Evolutionary conservation across 2,888 invertebrate species (phyloP), one percentile per base, ranked within the genome.

Genomic region (Zygothrica quintamaculata): DNA sequence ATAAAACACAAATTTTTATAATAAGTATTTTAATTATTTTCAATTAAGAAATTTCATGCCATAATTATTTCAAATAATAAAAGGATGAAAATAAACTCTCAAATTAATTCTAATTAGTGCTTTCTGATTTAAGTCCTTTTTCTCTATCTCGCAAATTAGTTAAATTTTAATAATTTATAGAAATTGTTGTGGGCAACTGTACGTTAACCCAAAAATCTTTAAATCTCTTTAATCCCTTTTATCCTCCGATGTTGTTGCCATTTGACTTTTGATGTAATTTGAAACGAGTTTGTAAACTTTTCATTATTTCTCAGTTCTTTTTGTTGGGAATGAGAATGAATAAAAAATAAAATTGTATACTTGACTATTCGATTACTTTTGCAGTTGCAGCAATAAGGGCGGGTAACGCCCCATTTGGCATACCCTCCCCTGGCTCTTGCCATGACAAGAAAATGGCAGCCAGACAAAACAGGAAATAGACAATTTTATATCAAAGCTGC

Each of bases 381-480:
- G 33, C 37, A 67, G 39, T 46, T 46, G 33, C n/a, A n/a, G n/a
- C n/a, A 12, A n/a, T 29, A 5, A 25, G 37, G 12, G 11, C 4
- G 62, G 33, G 37, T 29, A 37, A 11, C 36, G 25, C 50, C 40
- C 39, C 47, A n/a, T n/a, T n/a, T n/a, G n/a, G n/a, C n/a, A n/a
- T n/a, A n/a, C n/a, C n/a, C n/a, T n/a, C n/a, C 25, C 26, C 12
- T 7, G 13, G 6, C 11, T 13, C 9, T 40, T 18, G 37, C 1
- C 42, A 40, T 53, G 69, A 36, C 68, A 73, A 68, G 52, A 3
- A 26, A n/a, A n/a, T n/a, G 7, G 40, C 62, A 36, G 58, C 47
- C 77, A 80, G 84, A 73, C 84, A 65, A 60, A 57, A 66, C 82
- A 78, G 80, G 80, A 81, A 81, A 81, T 81, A 65, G 82, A 77